Base-by-base conservation (phyloP, 2,113 vertebrate genomes). In the Motacilla alba region DNA sequence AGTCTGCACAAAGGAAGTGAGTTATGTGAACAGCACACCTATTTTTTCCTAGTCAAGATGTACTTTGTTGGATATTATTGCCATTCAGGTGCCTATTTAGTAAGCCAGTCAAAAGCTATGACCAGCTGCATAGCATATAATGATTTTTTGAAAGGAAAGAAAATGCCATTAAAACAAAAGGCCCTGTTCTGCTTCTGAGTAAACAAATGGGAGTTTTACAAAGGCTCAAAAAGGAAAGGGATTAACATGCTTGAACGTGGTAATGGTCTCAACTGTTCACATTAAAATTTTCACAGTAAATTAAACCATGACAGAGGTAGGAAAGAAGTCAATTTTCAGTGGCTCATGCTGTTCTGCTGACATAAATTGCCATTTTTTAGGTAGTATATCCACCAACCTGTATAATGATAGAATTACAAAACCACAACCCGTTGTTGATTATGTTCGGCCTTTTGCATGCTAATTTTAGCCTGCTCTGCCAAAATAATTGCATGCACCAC, bases 211-310 rank as follows among this genome's bases (percentile, higher is more conserved):
- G 79, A 86, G 47, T 88, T 93, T 88, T 88, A 80, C 64, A 90
- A 81, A 92, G 72, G 58, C 87, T 94, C 59, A 76, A 81, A 94
- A 89, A 90, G 89, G 74, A 95, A 90, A 77, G 66, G 67, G 93
- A 97, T 93, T 89, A 97, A 95, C 86, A 94, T 77, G 82, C 58
- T 83, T 95, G 73, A 77, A 92, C 0, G 11, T 96, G 77, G 95
- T 90, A 94, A 88, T 78, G 89, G 87, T 96, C 91, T 87, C 93
- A 92, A 95, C 82, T 87, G 72, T 50, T 97, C 94, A 93, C 60
- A 93, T 96, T 93, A 95, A 94, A 94, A 95, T 90, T 96, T 96
- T 95, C 94, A 95, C 92, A 96, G 88, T 88, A 96, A 93, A 96
- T 96, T 96, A 95, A 97, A 93, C 88, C 94, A 91, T 94, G 86